These are phyloP conservation scores for Nephrotoma guestfalica DNA, from an alignment of 2,888 invertebrate species.

Conservation along the genomic window DNA sequence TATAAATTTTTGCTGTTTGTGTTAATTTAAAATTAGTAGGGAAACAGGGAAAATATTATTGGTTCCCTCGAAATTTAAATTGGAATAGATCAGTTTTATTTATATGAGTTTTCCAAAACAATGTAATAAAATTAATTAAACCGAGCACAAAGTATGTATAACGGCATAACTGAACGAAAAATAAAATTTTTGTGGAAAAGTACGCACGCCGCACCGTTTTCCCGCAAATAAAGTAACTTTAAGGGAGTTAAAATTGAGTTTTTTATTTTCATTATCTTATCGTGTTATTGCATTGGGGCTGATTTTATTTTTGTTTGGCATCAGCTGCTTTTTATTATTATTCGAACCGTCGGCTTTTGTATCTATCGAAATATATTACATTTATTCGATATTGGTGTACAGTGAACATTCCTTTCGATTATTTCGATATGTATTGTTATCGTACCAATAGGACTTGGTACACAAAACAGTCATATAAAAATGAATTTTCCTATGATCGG, in stretches of 20 bases:
- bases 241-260: background rate
- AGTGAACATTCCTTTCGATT: background rate
- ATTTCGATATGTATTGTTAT: background rate
- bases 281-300: background rate
- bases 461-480: background rate
- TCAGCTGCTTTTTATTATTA: background rate
- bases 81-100: background rate
- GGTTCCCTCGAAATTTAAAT: background rate
- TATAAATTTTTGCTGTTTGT: background rate
- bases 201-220: background rate
- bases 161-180: background rate
- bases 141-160: background rate
- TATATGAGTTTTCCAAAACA: background rate
- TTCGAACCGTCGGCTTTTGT: background rate
- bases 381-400: background rate
- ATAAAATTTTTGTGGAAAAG: background rate
- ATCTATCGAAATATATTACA: background rate
- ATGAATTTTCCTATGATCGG: background rate
- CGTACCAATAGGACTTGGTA: background rate
- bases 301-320: background rate
- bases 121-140: background rate
- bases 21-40: background rate
- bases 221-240: background rate
- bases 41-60: background rate
- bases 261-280: background rate